Conservation (phyloP, 2,888 invertebrate genomes). For the Eledone cirrhosa region DNA sequence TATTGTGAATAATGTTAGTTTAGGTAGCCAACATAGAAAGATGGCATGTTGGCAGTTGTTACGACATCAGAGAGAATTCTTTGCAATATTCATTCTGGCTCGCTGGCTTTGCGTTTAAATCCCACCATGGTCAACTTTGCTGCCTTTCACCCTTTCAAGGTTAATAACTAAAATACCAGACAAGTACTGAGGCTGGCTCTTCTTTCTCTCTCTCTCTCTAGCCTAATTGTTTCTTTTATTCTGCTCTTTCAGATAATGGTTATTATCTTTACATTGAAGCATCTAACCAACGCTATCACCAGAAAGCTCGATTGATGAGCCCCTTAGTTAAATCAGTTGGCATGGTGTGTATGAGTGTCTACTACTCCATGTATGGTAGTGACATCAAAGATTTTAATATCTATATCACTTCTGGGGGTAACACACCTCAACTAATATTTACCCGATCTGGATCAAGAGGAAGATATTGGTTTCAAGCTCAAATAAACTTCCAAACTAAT, state of each 20-base stretch:
- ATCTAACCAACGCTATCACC: conserved; percentile 42
- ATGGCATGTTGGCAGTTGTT: too few species aligned
- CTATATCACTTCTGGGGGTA: conserved; percentile 45
- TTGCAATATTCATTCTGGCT: too few species aligned
- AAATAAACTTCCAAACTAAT: conserved; percentile 36
- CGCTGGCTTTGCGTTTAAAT: too few species aligned
- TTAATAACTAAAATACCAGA: too few species aligned
- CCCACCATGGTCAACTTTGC: too few species aligned
- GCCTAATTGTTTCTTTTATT: neutral
- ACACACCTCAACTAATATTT: conserved; percentile 39
- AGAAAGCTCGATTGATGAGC: conserved; percentile 51
- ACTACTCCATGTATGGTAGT: conserved; percentile 61
- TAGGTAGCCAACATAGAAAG: too few species aligned
- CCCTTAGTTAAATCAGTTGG: conserved; percentile 33
- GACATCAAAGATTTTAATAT: conserved; percentile 54
- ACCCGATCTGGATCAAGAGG: conserved; percentile 46
- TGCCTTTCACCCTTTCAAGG: too few species aligned
- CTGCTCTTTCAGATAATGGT: conserved; percentile 38
- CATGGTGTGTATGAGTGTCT: conserved; percentile 53
- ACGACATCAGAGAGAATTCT: too few species aligned
- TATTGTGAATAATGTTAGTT: too few species aligned
- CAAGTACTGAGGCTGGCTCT: too few species aligned
- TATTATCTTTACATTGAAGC: conserved; percentile 53
- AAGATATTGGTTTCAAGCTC: conserved; percentile 53
- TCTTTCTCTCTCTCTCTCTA: too few species aligned